These are phyloP conservation scores for Rhynchophorus ferrugineus DNA, from an alignment of 1,140 invertebrate genomes.

Conservation along the genomic window DNA sequence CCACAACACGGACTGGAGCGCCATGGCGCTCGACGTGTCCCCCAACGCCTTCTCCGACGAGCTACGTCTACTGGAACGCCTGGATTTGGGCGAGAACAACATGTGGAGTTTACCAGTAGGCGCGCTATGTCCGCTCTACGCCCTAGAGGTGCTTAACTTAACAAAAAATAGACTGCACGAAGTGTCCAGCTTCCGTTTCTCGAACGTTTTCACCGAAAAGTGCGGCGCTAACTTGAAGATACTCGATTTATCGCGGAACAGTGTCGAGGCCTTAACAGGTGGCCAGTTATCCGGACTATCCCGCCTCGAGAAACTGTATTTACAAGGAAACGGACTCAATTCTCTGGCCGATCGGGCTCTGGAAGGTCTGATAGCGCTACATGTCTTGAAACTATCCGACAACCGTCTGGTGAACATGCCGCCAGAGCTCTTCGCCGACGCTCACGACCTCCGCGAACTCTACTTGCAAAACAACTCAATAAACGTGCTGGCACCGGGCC, in stretches of 20 bases:
- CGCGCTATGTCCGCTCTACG: slow-evolving; percentile 70
- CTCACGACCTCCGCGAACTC: slow-evolving; percentile 72
- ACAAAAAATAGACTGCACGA: slow-evolving; percentile 75
- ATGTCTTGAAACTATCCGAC: slow-evolving; percentile 69
- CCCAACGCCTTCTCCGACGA: slow-evolving; percentile 67
- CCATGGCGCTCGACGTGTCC: slow-evolving; percentile 72
- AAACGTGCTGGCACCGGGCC: slow-evolving; percentile 73
- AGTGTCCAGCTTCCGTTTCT: slow-evolving; percentile 68
- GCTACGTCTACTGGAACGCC: slow-evolving; percentile 61
- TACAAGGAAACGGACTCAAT: slow-evolving; percentile 60
- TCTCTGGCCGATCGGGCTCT: slow-evolving; percentile 74
- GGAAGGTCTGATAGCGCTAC: slow-evolving; percentile 67
- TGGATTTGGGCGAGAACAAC: slow-evolving; percentile 84
- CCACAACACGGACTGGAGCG: slow-evolving; percentile 82
- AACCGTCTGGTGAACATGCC: slow-evolving; percentile 76
- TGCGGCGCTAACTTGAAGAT: slow-evolving; percentile 65
- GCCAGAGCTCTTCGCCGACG: slow-evolving; percentile 73
- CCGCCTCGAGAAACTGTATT: slow-evolving; percentile 51
- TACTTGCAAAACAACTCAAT: slow-evolving; percentile 82
- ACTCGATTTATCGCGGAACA: slow-evolving; percentile 76
- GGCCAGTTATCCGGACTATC: slow-evolving; percentile 61
- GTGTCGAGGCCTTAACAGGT: slow-evolving; percentile 68
- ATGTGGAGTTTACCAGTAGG: slow-evolving; percentile 78
- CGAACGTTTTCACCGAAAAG: slow-evolving; percentile 52
- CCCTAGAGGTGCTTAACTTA: slow-evolving; percentile 69